Base-by-base conservation (phyloP, 2,797 vertebrate species). In the Sebastes jordani region DNA sequence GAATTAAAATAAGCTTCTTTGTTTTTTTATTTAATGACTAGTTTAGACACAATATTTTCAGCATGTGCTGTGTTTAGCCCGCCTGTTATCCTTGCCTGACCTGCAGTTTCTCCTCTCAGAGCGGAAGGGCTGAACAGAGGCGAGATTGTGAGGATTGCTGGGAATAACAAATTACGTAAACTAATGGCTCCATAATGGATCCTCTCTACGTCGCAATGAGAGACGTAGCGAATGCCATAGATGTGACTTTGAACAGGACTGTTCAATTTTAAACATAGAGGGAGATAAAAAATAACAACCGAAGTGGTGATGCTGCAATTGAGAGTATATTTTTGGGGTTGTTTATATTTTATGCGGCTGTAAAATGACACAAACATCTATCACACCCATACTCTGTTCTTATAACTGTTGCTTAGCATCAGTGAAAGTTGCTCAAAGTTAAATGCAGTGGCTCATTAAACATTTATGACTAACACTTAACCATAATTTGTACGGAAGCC, bases 161-260 rank as follows among this genome's bases (percentile, higher is more conserved):
- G 83, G 86, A 91, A 93, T 81, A 89, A 90, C 82, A 86, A 70
- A 89, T 92, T 82, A 90, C 18, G 46, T 75, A 88, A 91, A 85
- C 86, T 82, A 90, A 89, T 87, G 67, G 79, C 76, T 62, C 52
- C 8, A 4, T 86, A 89, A 92, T 91, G 85, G 85, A 83, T 59
- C 20, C 22, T 64, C 65, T 64, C 64, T 56, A 32, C 3, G 3
- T 72, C 25, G 81, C 49, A 65, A 29, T 20, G 62, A 73, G 71
- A 30, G 34, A 65, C 36, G 5, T 13, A 22, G 38, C 5, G 13
- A 76, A 83, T 71, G 73, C 85, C 80, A 42, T 54, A 52, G 78
- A 72, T 67, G 63, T 86, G 86, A 88, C 77, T 79, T 80, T 89
- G 74, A 91, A 78, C 83, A 85, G 56, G 82, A 81, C 75, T 34